Conservation (phyloP, 53 echinoderm and acorn worm species). For the Echinometra lucunter region DNA sequence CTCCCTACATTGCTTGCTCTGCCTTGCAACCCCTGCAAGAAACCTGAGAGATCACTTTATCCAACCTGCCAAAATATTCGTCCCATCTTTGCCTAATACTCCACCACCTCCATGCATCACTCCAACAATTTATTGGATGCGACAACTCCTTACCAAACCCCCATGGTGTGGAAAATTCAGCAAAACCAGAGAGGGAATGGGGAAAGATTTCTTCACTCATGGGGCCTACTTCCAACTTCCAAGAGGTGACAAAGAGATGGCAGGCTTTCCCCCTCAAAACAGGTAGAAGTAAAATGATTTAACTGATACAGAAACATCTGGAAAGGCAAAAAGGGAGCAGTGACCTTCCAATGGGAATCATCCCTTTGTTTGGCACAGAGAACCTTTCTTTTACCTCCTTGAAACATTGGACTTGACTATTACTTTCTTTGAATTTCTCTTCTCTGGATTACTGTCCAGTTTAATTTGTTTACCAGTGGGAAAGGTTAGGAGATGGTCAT, state of each 20-base stretch:
- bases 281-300: background rate
- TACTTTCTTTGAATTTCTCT: slow-evolving; percentile 11
- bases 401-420: background rate
- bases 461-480: background rate
- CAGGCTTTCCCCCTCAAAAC: slow-evolving; percentile 4
- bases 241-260: slow-evolving; percentile 39
- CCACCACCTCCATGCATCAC: slow-evolving; percentile 10
- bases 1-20: background rate
- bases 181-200: background rate
- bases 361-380: background rate
- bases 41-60: slow-evolving; percentile 23
- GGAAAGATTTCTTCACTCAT: background rate
- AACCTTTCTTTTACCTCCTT: background rate
- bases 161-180: slow-evolving; percentile 39
- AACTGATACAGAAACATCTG: slow-evolving; percentile 18
- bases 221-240: slow-evolving; percentile 38
- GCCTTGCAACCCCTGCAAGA: background rate
- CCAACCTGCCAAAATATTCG: background rate
- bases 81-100: background rate
- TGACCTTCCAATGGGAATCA: background rate
- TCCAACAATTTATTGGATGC: slow-evolving; percentile 3
- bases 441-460: background rate
- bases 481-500: background rate
- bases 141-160: slow-evolving; percentile 46
- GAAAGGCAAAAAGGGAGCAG: background rate